Conservation (phyloP, 1,140 invertebrate genomes). For the Nasonia longicornis region DNA sequence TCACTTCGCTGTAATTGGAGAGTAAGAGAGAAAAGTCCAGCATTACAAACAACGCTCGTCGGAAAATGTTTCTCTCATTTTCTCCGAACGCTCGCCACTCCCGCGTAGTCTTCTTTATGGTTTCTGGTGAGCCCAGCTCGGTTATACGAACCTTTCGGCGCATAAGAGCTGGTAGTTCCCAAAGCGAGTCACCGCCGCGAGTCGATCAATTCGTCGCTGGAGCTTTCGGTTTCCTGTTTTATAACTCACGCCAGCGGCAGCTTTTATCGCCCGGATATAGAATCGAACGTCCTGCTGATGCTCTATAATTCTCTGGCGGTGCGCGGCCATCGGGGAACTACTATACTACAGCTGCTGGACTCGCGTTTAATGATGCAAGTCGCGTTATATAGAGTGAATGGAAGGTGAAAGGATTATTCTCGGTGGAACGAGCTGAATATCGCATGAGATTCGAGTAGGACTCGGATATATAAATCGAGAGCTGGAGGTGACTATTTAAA, state of each 20-base stretch:
- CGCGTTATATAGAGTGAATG: background rate
- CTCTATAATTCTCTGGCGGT: background rate
- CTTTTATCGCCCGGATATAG: constrained; percentile 13
- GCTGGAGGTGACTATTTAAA: too few relatives aligned
- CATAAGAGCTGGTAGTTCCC: background rate
- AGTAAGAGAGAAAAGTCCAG: background rate
- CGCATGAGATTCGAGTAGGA: too few relatives aligned
- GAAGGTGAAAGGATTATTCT: too few relatives aligned
- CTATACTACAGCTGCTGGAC: background rate
- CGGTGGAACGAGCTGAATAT: too few relatives aligned
- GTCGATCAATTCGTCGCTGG: constrained; percentile 20
- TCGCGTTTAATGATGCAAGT: constrained; percentile 20
- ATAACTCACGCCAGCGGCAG: background rate
- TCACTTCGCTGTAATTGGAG: background rate
- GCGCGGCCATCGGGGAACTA: background rate
- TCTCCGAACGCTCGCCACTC: background rate
- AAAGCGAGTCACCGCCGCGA: background rate
- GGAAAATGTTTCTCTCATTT: background rate
- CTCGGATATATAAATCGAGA: too few relatives aligned
- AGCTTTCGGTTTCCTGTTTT: background rate
- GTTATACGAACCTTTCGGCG: background rate
- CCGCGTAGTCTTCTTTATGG: background rate
- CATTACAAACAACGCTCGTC: background rate
- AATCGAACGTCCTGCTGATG: background rate
- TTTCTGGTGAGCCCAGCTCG: too few relatives aligned